A percentile compares a stretch with the other conserved stretches of the same genome.
These are phyloP conservation scores for Drosophila chauvacae DNA, from an alignment of 1,140 invertebrate species.

Conservation along the genomic window DNA sequence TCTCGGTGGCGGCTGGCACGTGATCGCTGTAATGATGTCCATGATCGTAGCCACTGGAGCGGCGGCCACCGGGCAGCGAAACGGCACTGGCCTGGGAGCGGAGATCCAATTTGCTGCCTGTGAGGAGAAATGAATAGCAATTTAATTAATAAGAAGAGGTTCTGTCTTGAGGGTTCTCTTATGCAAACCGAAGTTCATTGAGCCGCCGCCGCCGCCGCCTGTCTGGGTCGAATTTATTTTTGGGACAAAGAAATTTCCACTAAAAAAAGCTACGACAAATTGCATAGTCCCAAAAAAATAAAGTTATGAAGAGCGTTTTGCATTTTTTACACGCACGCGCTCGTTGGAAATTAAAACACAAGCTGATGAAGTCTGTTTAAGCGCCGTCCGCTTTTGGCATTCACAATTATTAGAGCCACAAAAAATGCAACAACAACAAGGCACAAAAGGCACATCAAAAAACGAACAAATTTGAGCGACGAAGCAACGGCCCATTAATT, in stretches of 20 bases:
- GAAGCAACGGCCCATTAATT: slow-evolving; percentile 57
- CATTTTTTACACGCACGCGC: slow-evolving; percentile 39
- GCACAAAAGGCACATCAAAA: not conserved
- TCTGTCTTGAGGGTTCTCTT: not conserved
- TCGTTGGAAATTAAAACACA: slow-evolving; percentile 40
- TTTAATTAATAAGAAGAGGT: not conserved
- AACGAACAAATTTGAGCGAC: slow-evolving; percentile 42
- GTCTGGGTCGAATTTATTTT: slow-evolving; percentile 1
- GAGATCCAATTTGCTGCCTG: slow-evolving; percentile 41
- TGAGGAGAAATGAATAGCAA: not conserved
- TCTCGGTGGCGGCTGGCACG: slow-evolving; percentile 86
- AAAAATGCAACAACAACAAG: not conserved
- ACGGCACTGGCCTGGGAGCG: slow-evolving; percentile 27
- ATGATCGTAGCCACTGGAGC: slow-evolving; percentile 44
- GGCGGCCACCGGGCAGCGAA: slow-evolving; percentile 12
- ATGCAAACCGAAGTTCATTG: slow-evolving; percentile 34
- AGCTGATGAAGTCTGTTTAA: slow-evolving; percentile 31
- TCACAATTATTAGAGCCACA: slow-evolving; percentile 59
- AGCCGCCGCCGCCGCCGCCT: not conserved
- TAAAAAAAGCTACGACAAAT: slow-evolving; percentile 3
- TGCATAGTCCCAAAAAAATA: slow-evolving; percentile 17
- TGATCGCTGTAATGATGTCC: slow-evolving; percentile 81
- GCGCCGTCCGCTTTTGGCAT: slow-evolving; percentile 43
- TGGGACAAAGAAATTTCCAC: slow-evolving; percentile 10
- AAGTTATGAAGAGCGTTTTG: slow-evolving; percentile 35